phyloP scores from a whole-genome alignment of 2,113 vertebrate species.

The Sprattus sprattus region DNA sequence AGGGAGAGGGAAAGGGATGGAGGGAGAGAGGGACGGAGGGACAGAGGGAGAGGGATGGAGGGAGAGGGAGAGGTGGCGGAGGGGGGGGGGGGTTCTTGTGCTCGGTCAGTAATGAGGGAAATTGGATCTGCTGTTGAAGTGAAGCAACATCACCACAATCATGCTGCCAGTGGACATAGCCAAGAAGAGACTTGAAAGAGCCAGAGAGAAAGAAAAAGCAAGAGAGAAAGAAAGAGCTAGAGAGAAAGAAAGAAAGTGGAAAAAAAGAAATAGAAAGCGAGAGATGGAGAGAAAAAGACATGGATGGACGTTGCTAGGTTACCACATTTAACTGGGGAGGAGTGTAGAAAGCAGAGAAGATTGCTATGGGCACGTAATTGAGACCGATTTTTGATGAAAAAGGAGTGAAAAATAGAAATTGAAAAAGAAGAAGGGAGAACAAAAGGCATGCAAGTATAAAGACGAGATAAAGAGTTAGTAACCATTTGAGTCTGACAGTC shows the following conservation, averaged over 20 bases:
- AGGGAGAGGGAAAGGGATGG: not conserved
- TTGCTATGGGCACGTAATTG: not conserved
- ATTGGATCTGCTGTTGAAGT: not conserved
- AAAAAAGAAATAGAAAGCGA: not conserved
- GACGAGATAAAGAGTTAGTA: not conserved
- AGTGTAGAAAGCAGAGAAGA: not conserved
- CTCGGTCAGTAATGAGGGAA: not conserved
- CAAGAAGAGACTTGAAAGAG: not conserved
- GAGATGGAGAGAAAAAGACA: not conserved
- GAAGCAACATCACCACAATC: not conserved
- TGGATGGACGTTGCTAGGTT: not conserved
- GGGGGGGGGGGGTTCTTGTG: not conserved
- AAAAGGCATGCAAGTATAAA: not conserved
- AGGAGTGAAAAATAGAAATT: not conserved
- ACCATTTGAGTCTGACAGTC: not conserved
- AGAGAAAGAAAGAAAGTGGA: constrained; percentile 23
- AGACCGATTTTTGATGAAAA: not conserved
- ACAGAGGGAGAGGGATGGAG: not conserved
- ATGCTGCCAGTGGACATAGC: not conserved
- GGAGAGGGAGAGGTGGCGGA: not conserved
- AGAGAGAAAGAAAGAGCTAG: not conserved
- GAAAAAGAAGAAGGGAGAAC: not conserved
- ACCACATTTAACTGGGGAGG: not conserved
- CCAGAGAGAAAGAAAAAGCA: constrained; percentile 18
- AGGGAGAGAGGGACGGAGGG: not conserved